phyloP scores from a whole-genome alignment of 1,140 invertebrate genomes.

The Drosophila equinoxialis region DNA sequence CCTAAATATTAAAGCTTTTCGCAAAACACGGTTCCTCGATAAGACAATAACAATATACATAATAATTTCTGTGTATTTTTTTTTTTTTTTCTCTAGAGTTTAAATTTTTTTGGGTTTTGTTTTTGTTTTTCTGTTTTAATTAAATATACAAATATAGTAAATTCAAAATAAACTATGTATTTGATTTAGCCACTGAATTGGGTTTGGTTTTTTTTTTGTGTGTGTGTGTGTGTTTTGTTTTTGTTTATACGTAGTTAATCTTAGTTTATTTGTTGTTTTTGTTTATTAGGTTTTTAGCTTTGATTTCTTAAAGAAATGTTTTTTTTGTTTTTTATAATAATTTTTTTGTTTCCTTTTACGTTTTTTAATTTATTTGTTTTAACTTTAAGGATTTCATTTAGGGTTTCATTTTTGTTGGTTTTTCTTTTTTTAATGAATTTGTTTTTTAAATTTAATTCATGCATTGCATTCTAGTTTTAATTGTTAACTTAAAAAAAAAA shows the following conservation, averaged over 20 bases:
- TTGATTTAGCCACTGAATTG: constrained; percentile 56
- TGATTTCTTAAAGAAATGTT: constrained; percentile 63
- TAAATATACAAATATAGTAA: constrained; percentile 76
- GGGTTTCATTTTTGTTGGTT: constrained; percentile 35
- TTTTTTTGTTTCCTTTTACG: constrained; percentile 26
- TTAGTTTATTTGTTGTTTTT: constrained; percentile 11
- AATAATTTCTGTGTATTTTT: constrained; percentile 32
- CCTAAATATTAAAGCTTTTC: constrained; percentile 83
- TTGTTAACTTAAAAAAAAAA: constrained; percentile 34
- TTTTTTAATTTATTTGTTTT: constrained; percentile 29
- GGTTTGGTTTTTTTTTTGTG: constrained; percentile 11
- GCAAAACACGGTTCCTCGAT: constrained; percentile 82
- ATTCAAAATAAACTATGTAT: constrained; percentile 74
- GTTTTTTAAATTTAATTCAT: constrained; percentile 50
- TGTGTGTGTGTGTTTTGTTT: constrained; percentile 11
- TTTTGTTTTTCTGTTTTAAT: constrained; percentile 33
- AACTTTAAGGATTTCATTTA: constrained; percentile 26
- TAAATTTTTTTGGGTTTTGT: constrained; percentile 6
- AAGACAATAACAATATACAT: constrained; percentile 77
- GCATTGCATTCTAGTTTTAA: constrained; percentile 62
- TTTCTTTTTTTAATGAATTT: constrained; percentile 17
- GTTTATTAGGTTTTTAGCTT: constrained; percentile 23
- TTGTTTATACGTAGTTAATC: not conserved
- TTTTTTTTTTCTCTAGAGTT: constrained; percentile 16
- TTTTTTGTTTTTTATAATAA: not conserved